phyloP scores from a whole-genome alignment of 2,888 invertebrate genomes.

The Formica aserva region DNA sequence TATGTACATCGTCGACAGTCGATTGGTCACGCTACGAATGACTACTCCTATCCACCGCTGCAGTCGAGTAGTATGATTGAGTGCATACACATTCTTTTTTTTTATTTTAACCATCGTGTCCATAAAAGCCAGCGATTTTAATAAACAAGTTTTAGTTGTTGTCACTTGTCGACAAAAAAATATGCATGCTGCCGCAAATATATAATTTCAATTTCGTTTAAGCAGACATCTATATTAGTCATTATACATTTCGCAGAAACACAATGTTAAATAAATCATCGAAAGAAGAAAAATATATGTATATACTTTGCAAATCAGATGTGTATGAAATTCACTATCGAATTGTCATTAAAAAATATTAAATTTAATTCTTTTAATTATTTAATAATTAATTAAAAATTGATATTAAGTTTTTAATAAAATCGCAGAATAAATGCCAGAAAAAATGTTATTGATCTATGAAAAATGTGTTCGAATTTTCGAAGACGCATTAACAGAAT shows the following conservation, averaged over 20 bases:
- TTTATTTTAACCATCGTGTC: slow-evolving; percentile 56
- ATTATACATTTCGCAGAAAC: background rate
- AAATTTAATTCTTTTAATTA: background rate
- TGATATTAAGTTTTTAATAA: background rate
- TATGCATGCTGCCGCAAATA: slow-evolving; percentile 19
- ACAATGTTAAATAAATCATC: background rate
- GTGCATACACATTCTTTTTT: slow-evolving; percentile 20
- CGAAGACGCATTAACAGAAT: background rate
- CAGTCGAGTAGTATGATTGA: slow-evolving; percentile 61
- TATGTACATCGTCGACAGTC: slow-evolving; percentile 64
- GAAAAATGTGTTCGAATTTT: background rate
- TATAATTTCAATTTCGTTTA: slow-evolving; percentile 26
- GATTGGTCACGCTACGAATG: slow-evolving; percentile 66
- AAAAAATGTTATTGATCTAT: background rate
- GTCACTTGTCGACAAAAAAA: slow-evolving; percentile 28
- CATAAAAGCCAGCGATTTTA: slow-evolving; percentile 38
- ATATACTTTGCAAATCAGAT: background rate
- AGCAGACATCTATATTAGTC: slow-evolving; percentile 15
- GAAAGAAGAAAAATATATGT: background rate
- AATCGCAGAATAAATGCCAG: background rate
- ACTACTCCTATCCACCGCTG: slow-evolving; percentile 65
- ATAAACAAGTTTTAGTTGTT: slow-evolving; percentile 17
- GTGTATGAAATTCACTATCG: background rate
- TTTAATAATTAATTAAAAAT: background rate
- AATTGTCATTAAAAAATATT: background rate